A percentile compares a stretch with the other conserved stretches of the same genome.
Conservation (phyloP, 2,797 vertebrate genomes). For the Valencia hispanica region DNA sequence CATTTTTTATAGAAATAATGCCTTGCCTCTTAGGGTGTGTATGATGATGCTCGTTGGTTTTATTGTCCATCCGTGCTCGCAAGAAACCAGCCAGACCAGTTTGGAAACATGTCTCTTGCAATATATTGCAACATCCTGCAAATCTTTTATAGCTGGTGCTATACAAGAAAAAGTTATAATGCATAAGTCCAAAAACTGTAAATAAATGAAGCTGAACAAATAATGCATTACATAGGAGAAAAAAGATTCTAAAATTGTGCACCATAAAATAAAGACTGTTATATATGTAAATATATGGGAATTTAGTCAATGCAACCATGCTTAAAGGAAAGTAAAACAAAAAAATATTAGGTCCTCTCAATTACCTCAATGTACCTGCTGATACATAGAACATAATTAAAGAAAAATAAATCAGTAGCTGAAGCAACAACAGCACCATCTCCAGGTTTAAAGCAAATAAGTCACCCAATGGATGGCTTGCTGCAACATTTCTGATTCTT, state of each 20-base stretch:
- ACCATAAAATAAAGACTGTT: neutral
- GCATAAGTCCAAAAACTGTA: neutral
- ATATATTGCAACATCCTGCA: slow-evolving; percentile 22
- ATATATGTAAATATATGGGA: neutral
- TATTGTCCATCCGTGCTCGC: slow-evolving; percentile 41
- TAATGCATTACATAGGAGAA: neutral
- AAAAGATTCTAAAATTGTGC: neutral
- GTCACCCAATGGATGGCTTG: neutral
- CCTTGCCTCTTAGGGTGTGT: slow-evolving; percentile 50
- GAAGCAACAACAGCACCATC: slow-evolving; percentile 2
- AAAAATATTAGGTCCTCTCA: neutral
- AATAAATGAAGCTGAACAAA: neutral
- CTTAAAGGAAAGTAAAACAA: neutral
- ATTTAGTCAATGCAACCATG: neutral
- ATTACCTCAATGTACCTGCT: neutral
- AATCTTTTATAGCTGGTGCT: slow-evolving; percentile 29
- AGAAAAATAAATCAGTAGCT: neutral
- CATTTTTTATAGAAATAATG: slow-evolving; percentile 19
- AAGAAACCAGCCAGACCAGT: slow-evolving; percentile 60
- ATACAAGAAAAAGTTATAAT: neutral
- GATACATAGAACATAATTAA: neutral
- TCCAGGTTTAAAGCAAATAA: neutral
- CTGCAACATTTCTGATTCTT: neutral
- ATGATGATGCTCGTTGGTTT: slow-evolving; percentile 38
- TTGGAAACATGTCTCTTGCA: slow-evolving; percentile 31